Evolutionary conservation across 2,888 invertebrate species (phyloP).

Genomic region (Strigamia maritima): DNA sequence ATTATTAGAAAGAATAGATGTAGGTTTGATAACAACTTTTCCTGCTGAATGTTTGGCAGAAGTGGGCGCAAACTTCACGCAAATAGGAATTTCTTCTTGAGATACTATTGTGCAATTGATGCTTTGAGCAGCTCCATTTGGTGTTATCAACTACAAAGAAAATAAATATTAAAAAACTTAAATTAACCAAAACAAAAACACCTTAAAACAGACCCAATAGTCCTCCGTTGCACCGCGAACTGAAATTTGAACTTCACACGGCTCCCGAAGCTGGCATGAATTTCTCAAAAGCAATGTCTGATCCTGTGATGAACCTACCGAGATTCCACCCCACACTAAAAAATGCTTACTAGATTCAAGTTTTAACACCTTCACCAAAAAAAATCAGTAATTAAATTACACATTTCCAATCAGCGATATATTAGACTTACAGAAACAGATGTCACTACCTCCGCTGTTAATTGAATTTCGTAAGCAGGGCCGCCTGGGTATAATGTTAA

Average conservation of each 20-base stretch:
- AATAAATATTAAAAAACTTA: neutral
- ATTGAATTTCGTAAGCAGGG: constrained; percentile 12
- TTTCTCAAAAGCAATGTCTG: neutral
- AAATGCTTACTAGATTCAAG: constrained; percentile 16
- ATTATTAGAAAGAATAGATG: neutral
- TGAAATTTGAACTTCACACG: neutral
- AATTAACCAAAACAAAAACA: neutral
- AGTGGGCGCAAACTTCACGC: neutral
- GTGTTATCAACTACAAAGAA: neutral
- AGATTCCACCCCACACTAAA: constrained; percentile 7
- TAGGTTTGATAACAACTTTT: constrained; percentile 9
- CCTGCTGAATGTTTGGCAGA: neutral
- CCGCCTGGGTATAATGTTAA: constrained; percentile 29
- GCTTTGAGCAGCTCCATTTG: neutral
- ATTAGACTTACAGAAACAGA: neutral
- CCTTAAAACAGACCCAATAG: neutral
- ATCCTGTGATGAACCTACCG: neutral
- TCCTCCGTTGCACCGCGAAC: neutral
- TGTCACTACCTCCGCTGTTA: neutral
- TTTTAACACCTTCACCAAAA: neutral
- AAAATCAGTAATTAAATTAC: neutral
- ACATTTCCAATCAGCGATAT: neutral
- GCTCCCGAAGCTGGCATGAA: neutral
- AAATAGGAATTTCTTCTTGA: neutral
- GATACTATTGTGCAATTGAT: neutral